These are phyloP conservation scores for Drosophila pallidifrons DNA, from an alignment of 1,140 invertebrate species.

Conservation along the genomic window DNA sequence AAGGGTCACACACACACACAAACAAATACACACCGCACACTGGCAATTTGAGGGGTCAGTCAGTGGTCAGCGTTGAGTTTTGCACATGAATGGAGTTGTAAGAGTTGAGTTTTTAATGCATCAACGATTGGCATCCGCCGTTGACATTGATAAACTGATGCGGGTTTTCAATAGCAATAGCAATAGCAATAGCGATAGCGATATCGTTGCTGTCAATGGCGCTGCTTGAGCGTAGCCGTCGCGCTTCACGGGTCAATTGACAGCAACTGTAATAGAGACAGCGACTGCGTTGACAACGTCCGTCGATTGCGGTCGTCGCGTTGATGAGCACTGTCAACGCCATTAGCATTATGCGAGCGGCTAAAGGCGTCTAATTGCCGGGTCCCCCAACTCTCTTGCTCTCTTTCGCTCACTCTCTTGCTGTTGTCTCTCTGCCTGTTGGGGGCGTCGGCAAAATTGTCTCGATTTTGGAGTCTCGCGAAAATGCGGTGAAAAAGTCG, in stretches of 20 bases:
- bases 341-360: constrained; percentile 80
- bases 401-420: constrained; percentile 12
- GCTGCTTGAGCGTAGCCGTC: constrained; percentile 73
- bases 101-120: constrained; percentile 60
- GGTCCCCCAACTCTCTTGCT: constrained; percentile 9
- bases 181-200: constrained; percentile 19
- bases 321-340: constrained; percentile 81
- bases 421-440: constrained; percentile 4
- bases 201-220: constrained; percentile 19
- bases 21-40: constrained; percentile 10
- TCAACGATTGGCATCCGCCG: constrained; percentile 72
- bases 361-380: constrained; percentile 82
- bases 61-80: constrained; percentile 24
- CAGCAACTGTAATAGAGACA: neutral
- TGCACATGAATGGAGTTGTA: constrained; percentile 14
- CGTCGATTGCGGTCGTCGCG: constrained; percentile 66
- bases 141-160: constrained; percentile 79
- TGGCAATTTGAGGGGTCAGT: constrained; percentile 36
- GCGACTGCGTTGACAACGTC: constrained; percentile 27
- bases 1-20: constrained; percentile 19
- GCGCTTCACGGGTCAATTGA: constrained; percentile 73
- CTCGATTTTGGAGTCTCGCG: constrained; percentile 29
- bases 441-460: constrained; percentile 65
- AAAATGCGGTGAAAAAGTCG: constrained; percentile 26
- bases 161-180: constrained; percentile 5